Evolutionary conservation across 1,140 invertebrate genomes (phyloP).

Genomic region (Drosophila seguyi): DNA sequence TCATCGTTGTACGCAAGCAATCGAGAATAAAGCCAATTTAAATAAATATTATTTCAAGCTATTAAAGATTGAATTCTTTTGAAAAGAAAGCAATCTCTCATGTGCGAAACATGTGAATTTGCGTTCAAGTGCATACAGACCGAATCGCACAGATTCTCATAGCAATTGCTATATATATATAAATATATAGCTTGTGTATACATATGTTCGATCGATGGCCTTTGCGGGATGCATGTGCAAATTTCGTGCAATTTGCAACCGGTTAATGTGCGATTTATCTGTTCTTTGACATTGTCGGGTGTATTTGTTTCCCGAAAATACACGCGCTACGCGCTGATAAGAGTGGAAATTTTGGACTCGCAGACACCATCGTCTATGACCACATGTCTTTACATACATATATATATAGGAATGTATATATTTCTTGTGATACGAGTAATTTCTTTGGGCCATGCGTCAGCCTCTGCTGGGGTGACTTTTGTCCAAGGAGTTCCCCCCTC

Average conservation of each 20-base stretch:
- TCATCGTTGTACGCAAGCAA: slow-evolving; percentile 8
- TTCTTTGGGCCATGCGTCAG: slow-evolving; percentile 38
- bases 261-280: slow-evolving; percentile 75
- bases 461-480: slow-evolving; percentile 43
- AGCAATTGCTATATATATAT: neutral
- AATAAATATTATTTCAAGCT: slow-evolving; percentile 8
- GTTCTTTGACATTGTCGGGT: slow-evolving; percentile 67
- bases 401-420: too few relatives aligned
- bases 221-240: slow-evolving; percentile 22
- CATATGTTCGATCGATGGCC: slow-evolving; percentile 27
- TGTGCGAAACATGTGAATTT: slow-evolving; percentile 17
- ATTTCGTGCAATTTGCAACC: slow-evolving; percentile 51
- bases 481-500: slow-evolving; percentile 7
- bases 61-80: neutral
- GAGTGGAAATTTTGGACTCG: slow-evolving; percentile 60
- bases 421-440: slow-evolving; percentile 30
- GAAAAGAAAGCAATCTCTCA: slow-evolving; percentile 10
- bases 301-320: slow-evolving; percentile 22
- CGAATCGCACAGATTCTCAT: neutral
- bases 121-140: neutral
- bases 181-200: neutral
- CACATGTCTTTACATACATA: neutral
- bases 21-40: neutral
- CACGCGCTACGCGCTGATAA: slow-evolving; percentile 59
- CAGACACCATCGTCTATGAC: slow-evolving; percentile 23